Evolutionary conservation across 2,888 invertebrate species (phyloP).

Genomic region (Pyrrhia umbra): DNA sequence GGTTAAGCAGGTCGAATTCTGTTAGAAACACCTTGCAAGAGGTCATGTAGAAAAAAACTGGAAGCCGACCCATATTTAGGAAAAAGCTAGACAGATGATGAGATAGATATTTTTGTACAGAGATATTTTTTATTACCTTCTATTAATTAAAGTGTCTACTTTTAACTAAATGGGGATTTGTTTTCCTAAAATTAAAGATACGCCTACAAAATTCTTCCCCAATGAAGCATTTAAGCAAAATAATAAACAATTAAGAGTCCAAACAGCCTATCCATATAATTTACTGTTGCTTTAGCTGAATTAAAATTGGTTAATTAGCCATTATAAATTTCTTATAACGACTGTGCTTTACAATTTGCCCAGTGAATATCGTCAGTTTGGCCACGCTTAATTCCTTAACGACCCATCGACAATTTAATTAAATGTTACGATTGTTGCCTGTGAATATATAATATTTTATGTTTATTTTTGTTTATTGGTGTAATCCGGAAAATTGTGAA

Average conservation of each 20-base stretch:
- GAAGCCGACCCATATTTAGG: too few species aligned
- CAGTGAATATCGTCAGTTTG: conserved; percentile 35
- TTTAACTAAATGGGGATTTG: conserved; percentile 3
- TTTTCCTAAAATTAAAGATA: conserved; percentile 19
- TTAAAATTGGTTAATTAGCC: conserved; percentile 62
- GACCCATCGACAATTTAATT: conserved; percentile 58
- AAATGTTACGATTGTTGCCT: conserved; percentile 48
- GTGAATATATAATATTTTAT: conserved; percentile 40
- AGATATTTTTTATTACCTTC: too few species aligned
- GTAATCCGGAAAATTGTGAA: conserved; percentile 17
- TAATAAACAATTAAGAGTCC: conserved; percentile 60
- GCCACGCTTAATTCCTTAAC: conserved; percentile 48
- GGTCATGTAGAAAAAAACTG: too few species aligned
- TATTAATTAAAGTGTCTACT: too few species aligned
- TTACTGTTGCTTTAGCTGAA: conserved; percentile 58
- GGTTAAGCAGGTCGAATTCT: too few species aligned
- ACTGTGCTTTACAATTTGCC: conserved; percentile 55
- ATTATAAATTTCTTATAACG: conserved; percentile 62
- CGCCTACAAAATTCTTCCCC: conserved; percentile 26
- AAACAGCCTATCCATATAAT: conserved; percentile 60
- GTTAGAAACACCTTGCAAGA: too few species aligned
- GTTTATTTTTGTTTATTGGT: conserved; percentile 10
- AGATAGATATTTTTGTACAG: too few species aligned
- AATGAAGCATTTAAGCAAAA: conserved; percentile 42
- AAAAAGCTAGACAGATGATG: too few species aligned